A percentile compares a stretch with the other conserved stretches of the same genome.
Evolutionary conservation across 2,888 invertebrate species (phyloP).

Genomic region (Synergus umbraculus): DNA sequence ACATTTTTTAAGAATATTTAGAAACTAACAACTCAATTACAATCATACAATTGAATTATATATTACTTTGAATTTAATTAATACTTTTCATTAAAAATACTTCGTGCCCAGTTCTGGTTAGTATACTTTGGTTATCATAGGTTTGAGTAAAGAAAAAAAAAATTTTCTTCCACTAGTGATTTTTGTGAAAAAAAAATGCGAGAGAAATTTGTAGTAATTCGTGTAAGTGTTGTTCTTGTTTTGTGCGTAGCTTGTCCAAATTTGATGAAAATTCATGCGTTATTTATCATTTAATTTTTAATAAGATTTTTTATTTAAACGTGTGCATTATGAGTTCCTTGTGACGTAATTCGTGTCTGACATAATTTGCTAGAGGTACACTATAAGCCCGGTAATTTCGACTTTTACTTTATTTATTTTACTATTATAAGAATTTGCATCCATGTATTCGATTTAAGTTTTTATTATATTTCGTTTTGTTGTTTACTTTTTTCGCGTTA

Average conservation of each 20-base stretch:
- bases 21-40: background rate
- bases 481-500: slow-evolving; percentile 1
- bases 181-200: slow-evolving; percentile 14
- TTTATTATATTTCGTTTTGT: slow-evolving; percentile 14
- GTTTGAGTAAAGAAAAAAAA: slow-evolving; percentile 3
- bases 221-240: slow-evolving; percentile 28
- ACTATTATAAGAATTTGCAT: slow-evolving; percentile 10
- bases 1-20: background rate
- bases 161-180: slow-evolving; percentile 24
- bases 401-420: slow-evolving; percentile 30
- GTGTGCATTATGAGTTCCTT: slow-evolving; percentile 33
- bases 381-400: background rate
- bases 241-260: slow-evolving; percentile 28
- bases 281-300: slow-evolving; percentile 7
- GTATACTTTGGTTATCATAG: slow-evolving; percentile 14
- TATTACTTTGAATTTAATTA: background rate
- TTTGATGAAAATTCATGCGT: background rate
- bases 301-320: slow-evolving; percentile 23
- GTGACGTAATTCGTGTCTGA: slow-evolving; percentile 35
- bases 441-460: slow-evolving; percentile 14
- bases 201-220: slow-evolving; percentile 7
- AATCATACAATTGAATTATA: background rate
- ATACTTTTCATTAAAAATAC: slow-evolving; percentile 8
- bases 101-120: slow-evolving; percentile 17
- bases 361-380: slow-evolving; percentile 31